phyloP scores from a whole-genome alignment of 2,888 invertebrate species.

The Luffia ferchaultella region DNA sequence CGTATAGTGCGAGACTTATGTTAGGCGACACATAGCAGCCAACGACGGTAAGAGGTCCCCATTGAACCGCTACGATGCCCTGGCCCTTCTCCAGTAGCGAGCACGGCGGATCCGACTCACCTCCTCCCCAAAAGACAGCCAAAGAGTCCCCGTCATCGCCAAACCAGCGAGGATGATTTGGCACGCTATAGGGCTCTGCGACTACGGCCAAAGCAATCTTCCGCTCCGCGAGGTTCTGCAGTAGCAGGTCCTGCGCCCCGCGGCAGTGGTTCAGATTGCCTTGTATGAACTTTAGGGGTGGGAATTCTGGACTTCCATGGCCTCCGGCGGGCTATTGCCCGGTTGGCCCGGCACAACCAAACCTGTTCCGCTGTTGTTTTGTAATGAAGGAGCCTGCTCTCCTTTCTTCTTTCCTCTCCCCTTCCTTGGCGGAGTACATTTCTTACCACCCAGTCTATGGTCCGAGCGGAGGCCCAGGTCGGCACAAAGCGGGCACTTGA shows the following conservation, averaged over 20 bases:
- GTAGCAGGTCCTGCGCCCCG: conserved; percentile 3
- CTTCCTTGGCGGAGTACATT: not conserved
- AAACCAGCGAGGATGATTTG: no score
- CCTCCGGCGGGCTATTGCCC: not conserved
- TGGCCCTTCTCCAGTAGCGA: no score
- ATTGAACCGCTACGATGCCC: no score
- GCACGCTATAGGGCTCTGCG: conserved; percentile 4
- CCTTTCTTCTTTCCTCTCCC: not conserved
- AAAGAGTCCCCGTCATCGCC: conserved; percentile 1
- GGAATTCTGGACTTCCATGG: not conserved
- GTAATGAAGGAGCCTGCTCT: not conserved
- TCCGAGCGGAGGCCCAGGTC: not conserved
- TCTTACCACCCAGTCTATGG: not conserved
- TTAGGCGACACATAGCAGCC: conserved; percentile 18
- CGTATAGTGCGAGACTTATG: conserved; percentile 13
- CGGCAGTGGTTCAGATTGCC: conserved; percentile 6
- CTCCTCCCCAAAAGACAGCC: conserved; percentile 1
- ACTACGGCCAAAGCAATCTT: conserved; percentile 3
- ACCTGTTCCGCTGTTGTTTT: not conserved
- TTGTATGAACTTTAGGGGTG: not conserved
- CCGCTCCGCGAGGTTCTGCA: conserved; percentile 5
- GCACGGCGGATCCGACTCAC: no score
- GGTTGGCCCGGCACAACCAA: not conserved
- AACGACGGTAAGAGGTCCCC: no score
- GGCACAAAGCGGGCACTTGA: not conserved